Evolutionary conservation across 2,113 vertebrate genomes (phyloP).

Genomic region (Bombycilla garrulus): DNA sequence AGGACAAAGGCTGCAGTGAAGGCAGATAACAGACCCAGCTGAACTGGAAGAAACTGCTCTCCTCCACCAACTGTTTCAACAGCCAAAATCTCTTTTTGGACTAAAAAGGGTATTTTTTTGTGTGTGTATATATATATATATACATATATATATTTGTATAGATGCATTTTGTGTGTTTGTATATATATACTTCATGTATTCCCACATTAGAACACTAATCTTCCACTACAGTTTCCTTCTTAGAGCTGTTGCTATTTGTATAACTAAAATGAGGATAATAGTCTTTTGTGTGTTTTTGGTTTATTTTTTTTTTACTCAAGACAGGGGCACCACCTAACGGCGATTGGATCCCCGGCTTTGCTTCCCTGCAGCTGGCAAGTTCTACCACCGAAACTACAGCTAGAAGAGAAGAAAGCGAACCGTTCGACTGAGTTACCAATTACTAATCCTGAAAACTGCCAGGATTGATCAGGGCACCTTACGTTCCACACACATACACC

Average conservation of each 20-base stretch:
- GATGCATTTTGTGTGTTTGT: fast-evolving
- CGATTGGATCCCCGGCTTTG: background rate
- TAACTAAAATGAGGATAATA: background rate
- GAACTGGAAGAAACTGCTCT: background rate
- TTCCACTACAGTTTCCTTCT: background rate
- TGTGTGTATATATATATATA: too few species aligned
- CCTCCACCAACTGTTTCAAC: background rate
- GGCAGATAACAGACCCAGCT: background rate
- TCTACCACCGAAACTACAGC: background rate
- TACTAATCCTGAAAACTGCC: background rate
- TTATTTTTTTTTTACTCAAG: background rate
- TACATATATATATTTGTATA: too few species aligned
- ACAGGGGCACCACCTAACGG: slow-evolving; percentile 64
- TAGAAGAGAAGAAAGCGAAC: background rate
- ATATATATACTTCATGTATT: background rate
- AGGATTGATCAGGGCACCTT: background rate
- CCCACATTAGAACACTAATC: background rate
- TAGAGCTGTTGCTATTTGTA: background rate
- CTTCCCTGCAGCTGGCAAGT: background rate
- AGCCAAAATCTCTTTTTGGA: background rate
- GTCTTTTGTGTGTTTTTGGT: background rate
- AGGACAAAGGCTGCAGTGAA: background rate
- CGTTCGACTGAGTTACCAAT: fast-evolving
- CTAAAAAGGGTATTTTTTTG: background rate
- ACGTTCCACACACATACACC: fast-evolving